Evolutionary conservation across 2,888 invertebrate species (phyloP).

Genomic region (Nematopogon swammerdamellus): DNA sequence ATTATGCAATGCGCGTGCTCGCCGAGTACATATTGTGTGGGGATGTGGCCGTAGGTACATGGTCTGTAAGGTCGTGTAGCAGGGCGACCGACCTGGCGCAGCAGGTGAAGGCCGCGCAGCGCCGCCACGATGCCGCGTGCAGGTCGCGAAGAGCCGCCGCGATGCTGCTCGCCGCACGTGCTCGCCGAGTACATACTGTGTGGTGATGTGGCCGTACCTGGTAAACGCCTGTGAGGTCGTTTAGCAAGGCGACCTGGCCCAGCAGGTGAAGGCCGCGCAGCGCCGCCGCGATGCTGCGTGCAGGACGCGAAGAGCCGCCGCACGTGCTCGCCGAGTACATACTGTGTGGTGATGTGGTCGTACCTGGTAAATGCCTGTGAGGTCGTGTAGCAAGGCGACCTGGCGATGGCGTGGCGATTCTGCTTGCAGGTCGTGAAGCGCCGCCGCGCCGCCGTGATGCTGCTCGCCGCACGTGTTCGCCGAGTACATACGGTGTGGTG

Average conservation of each 20-base stretch:
- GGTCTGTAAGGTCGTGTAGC: conserved; percentile 77
- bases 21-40: conserved; percentile 79
- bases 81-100: conserved; percentile 67
- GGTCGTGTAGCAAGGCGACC: conserved; percentile 68
- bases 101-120: conserved; percentile 71
- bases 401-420: conserved; percentile 74
- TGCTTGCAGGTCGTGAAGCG: conserved; percentile 78
- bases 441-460: too few relatives aligned
- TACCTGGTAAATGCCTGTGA: conserved; percentile 85
- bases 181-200: conserved; percentile 85
- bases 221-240: conserved; percentile 80
- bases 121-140: conserved; percentile 87
- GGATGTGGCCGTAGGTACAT: conserved; percentile 81
- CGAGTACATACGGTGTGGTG: conserved; percentile 78
- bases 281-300: conserved; percentile 85
- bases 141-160: too few relatives aligned
- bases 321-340: conserved; percentile 88
- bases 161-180: too few relatives aligned
- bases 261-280: conserved; percentile 73
- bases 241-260: conserved; percentile 66
- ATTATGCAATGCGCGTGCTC: conserved; percentile 87
- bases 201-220: too few relatives aligned
- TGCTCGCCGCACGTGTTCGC: conserved; percentile 92
- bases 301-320: too few relatives aligned
- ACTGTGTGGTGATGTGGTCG: too few relatives aligned